These are phyloP conservation scores for Acanthopagrus latus DNA, from an alignment of 2,797 vertebrate genomes.

Conservation along the genomic window DNA sequence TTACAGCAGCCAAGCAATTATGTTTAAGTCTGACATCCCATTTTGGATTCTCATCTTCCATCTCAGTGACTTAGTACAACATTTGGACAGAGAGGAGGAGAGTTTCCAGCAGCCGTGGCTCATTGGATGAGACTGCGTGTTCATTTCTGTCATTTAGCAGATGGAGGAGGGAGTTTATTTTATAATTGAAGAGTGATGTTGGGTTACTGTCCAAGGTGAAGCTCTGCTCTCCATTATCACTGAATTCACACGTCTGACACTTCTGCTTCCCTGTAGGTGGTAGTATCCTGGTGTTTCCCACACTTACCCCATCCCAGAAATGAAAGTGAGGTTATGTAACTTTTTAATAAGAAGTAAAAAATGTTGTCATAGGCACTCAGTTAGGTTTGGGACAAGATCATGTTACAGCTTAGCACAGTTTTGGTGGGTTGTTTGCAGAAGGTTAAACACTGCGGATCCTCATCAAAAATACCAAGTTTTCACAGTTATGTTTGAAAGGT, in stretches of 20 bases:
- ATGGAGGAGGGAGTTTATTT: constrained; percentile 12
- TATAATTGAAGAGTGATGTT: constrained; percentile 9
- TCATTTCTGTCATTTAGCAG: constrained; percentile 18
- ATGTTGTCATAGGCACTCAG: background rate
- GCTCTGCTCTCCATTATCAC: background rate
- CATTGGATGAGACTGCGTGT: background rate
- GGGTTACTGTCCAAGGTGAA: constrained; percentile 6
- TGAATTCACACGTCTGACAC: background rate
- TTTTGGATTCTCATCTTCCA: constrained; percentile 21
- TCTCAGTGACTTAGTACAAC: constrained; percentile 19
- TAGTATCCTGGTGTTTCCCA: background rate
- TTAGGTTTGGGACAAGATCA: too few relatives aligned
- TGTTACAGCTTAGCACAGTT: too few relatives aligned
- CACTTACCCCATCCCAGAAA: background rate
- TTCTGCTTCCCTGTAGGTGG: background rate
- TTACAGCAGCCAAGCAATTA: constrained; percentile 46
- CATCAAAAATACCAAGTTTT: too few relatives aligned
- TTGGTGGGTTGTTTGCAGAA: too few relatives aligned
- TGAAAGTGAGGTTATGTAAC: background rate
- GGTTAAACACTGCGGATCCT: too few relatives aligned
- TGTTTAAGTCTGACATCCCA: constrained; percentile 34
- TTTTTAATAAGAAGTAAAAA: background rate
- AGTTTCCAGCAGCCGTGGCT: background rate
- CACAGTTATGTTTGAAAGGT: too few relatives aligned
- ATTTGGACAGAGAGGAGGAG: constrained; percentile 1